phyloP scores from a whole-genome alignment of 2,113 vertebrate species.

The Rhagologus leucostigma region DNA sequence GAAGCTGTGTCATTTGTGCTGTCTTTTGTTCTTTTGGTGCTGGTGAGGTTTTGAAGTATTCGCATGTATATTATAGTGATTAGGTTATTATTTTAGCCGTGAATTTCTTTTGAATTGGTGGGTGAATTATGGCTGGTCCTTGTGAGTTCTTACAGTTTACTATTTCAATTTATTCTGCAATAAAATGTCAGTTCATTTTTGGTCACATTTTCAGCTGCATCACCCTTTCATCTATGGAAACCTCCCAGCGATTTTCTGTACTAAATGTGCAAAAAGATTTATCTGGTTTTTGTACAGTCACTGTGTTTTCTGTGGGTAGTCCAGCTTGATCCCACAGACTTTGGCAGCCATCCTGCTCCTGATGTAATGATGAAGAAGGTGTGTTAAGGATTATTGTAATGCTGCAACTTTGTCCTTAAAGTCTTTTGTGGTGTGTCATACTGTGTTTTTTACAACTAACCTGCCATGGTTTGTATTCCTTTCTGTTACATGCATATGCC shows the following conservation, averaged over 20 bases:
- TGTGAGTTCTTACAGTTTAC: neutral
- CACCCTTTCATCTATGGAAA: neutral
- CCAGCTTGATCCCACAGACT: neutral
- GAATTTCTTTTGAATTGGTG: neutral
- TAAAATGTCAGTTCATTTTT: neutral
- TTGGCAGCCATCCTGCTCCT: neutral
- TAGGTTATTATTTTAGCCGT: neutral
- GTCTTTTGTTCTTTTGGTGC: neutral
- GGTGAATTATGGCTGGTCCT: neutral
- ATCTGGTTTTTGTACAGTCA: neutral
- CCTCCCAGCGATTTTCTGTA: neutral
- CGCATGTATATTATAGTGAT: neutral
- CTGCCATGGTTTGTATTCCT: neutral
- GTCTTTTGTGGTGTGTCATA: neutral
- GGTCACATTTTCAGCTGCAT: neutral
- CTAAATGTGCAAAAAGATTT: neutral
- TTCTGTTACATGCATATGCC: neutral
- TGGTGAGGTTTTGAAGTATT: neutral
- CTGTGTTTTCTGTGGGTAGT: neutral
- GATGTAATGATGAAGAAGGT: neutral
- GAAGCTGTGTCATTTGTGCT: neutral
- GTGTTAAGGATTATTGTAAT: neutral
- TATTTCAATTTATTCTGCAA: neutral
- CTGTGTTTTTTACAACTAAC: neutral
- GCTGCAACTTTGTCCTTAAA: neutral